Evolutionary conservation across 2,113 vertebrate genomes (phyloP), one percentile per base, ranked within the genome.

Genomic region (Rhombomys opimus): DNA sequence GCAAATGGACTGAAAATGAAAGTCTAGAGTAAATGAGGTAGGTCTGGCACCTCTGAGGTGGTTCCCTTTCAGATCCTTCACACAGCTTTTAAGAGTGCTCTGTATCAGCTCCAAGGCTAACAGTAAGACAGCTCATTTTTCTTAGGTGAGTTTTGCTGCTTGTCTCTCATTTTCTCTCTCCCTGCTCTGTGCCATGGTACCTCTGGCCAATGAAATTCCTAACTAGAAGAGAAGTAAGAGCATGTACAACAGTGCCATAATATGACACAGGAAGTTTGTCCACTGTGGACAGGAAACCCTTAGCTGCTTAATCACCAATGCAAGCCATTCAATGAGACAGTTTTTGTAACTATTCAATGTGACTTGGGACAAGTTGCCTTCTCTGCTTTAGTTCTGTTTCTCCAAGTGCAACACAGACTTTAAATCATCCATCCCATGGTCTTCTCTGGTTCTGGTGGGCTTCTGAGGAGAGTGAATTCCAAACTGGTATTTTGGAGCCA

Each of bases 401-500:
- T 89, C 50, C 41, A 72, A 72, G 35, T 81, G 41, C 4, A 93
- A 70, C 54, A 73, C 59, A 61, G 89, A 54, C 8, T 78, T 73
- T 84, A 93, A 68, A 63, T 65, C 68, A 61, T 84, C 63, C 22
- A 65, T 22, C 11, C 35, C 22, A 27, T 30, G 46, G 23, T 82
- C 94, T 77, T 4, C 46, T 77, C 30, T 76, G 80, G 46, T 87
- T 95, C 89, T 93, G 61, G 46, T 59, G 67, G 88, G 68, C 41
- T 92, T 94, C 77, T 67, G n/a, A 32, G 23, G 59, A 82, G 73
- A 77, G 35, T 65, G 61, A 85, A 94, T 93, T 95, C 30, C 68
- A 92, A 94, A 95, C 82, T 75, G 82, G 68, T 95, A 72, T 95
- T 97, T 95, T 81, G 95, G 95, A 97, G 93, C 63, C 92, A 92